Base-by-base conservation (phyloP, 2,797 vertebrate species). In the Nasua narica region DNA sequence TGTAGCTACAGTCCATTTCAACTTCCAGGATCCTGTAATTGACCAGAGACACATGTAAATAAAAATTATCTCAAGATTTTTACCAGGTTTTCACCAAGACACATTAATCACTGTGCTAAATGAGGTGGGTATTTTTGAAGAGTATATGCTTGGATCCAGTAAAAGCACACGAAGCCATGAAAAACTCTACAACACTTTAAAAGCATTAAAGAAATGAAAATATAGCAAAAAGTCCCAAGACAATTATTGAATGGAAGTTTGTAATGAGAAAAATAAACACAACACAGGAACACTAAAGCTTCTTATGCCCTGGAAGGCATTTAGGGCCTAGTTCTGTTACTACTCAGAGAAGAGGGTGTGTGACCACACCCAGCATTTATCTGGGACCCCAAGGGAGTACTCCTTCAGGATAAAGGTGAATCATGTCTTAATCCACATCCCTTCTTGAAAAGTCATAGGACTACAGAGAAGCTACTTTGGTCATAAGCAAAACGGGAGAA, bases 181-280 rank as follows among this genome's bases (percentile, higher is more conserved):
- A 95, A 74, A 84, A 88, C 29, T 23, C 35, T 8, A n/a, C 11
- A 91, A 94, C 29, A 77, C 46, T 91, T 86, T 56, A 48, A 95
- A 97, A 94, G 40, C 32, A 76, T 90, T 65, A 72, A 69, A 32
- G 18, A 94, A 43, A 65, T 21, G 25, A 84, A 94, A 96, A 92
- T 25, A 67, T 0, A 79, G 58, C 19, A 52, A 81, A 48, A 70
- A 74, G 5, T n/a, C 4, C 37, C 29, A 69, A 77, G 74, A 91
- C 18, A 48, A 74, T 43, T 54, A 67, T 35, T 60, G 72, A 93
- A 65, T 35, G n/a, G 81, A 77, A 94, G 60, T 27, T 37, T 23
- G 10, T 29, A 72, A 69, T 14, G 56, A 81, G 35, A 92, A 94
- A 89, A 90, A 37, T 50, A 88, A 65, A 46, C 11, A 52, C 35